Base-by-base conservation (phyloP, 1,140 invertebrate species). In the Drosophila azteca region DNA sequence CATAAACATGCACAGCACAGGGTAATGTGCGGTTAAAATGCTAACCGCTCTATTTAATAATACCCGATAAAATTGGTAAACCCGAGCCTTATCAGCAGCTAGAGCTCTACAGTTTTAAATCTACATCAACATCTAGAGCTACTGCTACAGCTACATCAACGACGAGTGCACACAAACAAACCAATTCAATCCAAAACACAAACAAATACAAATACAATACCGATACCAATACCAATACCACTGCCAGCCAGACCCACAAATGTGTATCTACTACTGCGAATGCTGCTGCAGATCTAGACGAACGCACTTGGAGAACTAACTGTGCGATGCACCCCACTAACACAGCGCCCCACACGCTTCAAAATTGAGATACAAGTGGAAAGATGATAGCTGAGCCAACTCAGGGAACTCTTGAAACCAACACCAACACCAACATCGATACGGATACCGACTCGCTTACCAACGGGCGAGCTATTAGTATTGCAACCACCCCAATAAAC, bases 341-440 rank as follows among this genome's bases (percentile, higher is more conserved):
- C n/a, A 44, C 41, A 57, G 48, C 24, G 17, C 17, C 35, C 41
- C 61, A 49, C 26, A 39, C 54, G 43, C 52, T 35, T 17, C 43
- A 60, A 65, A 52, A 26, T 39, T 65, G 62, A 75, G 64, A 55
- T 67, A 46, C 48, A 57, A 39, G 29, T 44, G 26, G 46, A 50
- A 75, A 88, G 52, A 68, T 74, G 64, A 72, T 76, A 88, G 69
- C 50, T 46, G 55, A 77, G 63, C 69, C 75, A 61, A 66, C 67
- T 54, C 70, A 88, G 74, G 70, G 55, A 44, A 29, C 62, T 43
- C 43, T 43, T 48, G 51, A 58, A n/a, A 61, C 39, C 75, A 78
- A 54, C 59, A 69, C 45, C 67, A 78, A 54, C 59, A 63, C 50
- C 46, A 11, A 39, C 11, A 39, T 8, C 8, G 8, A 31, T 31